Conservation (phyloP, 2,888 invertebrate genomes). For the Drosophila birchii region DNA sequence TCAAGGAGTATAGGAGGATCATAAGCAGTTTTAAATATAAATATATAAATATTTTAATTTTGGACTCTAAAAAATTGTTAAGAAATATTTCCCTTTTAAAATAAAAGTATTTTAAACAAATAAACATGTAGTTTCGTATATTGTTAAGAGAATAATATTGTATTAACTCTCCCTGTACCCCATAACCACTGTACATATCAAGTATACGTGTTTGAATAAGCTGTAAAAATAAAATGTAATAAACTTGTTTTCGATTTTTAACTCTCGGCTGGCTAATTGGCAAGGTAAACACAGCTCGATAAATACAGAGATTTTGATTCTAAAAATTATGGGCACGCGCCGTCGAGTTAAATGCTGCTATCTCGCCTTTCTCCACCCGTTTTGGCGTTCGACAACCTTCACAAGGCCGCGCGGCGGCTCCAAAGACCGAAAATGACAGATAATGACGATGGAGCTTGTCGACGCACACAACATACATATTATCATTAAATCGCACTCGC, state of each 20-base stretch:
- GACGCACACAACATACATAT: constrained; percentile 46
- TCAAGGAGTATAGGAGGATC: neutral
- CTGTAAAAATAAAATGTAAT: constrained; percentile 15
- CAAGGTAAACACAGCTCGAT: neutral
- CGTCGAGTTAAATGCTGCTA: neutral
- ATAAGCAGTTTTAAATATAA: neutral
- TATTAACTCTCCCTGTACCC: neutral
- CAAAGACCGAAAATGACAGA: constrained; percentile 35
- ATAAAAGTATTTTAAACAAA: neutral
- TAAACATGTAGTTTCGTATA: too few relatives aligned
- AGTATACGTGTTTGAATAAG: neutral
- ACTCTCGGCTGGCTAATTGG: constrained; percentile 17
- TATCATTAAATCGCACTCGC: constrained; percentile 38
- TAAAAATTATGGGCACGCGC: constrained; percentile 7
- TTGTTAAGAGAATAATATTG: too few relatives aligned
- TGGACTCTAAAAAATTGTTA: too few relatives aligned
- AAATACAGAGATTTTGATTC: neutral
- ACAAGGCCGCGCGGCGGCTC: constrained; percentile 16
- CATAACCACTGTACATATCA: neutral
- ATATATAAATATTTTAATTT: too few relatives aligned
- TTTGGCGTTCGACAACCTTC: neutral
- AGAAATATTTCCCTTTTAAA: too few relatives aligned
- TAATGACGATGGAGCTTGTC: constrained; percentile 43
- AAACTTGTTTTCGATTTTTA: constrained; percentile 34
- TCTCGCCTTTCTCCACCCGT: neutral